Evolutionary conservation across 2,113 vertebrate genomes (phyloP), one percentile per base, ranked within the genome.

Genomic region (Engystomops pustulosus): DNA sequence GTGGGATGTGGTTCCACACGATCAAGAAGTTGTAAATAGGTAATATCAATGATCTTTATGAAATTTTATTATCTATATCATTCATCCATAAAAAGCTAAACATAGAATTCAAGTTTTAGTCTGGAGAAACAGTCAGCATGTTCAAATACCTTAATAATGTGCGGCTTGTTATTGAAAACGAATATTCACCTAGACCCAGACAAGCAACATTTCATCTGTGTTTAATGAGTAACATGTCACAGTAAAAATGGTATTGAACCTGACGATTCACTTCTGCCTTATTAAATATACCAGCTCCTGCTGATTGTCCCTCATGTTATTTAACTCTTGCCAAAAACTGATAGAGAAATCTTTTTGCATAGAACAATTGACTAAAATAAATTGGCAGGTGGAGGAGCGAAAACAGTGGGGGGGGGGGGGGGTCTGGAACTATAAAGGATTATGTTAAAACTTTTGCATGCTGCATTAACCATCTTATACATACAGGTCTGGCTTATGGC

Each of bases 391-490:
- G 62, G 45, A 80, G 44, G 62, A 68, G 15, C 3, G 41, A 49
- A 12, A 69, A 49, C 79, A 69, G 79, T 62, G 41, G 79, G 44
- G 17, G 79, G 23, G n/a, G n/a, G n/a, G n/a, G n/a, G n/a, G n/a
- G n/a, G n/a, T n/a, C n/a, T n/a, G n/a, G 44, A 47, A 67, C 58
- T 80, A 67, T 80, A 67, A 80, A 58, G 55, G 78, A 80, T 80
- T 80, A 80, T 65, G 55, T 80, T 80, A 80, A 65, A 80, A 80
- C 62, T 80, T 69, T 80, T 80, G 60, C 79, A 80, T 80, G 79
- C 62, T 69, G 44, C 62, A 80, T 80, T 80, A 80, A 80, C 44
- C 44, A 80, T 69, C 62, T 67, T 51, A 80, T 80, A 69, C 45
- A 69, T 67, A 44, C 79, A 80, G 36, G 78, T 80, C 60, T 80